Evolutionary conservation across 2,888 invertebrate species (phyloP).

Genomic region (Schizaphis graminum): DNA sequence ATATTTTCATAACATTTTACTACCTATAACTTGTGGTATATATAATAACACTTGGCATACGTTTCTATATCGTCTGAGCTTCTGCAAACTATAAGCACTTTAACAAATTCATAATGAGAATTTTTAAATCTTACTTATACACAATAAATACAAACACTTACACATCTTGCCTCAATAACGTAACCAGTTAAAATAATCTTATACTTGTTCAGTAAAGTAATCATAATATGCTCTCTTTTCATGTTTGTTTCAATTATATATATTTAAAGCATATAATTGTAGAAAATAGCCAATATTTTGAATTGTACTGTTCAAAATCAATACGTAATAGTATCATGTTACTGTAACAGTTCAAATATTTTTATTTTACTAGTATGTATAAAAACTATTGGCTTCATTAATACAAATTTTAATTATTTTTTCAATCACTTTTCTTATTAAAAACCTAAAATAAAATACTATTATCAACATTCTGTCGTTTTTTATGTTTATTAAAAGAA

Average conservation of each 20-base stretch:
- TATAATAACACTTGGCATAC: background rate
- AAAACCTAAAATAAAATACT: background rate
- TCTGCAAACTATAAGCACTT: background rate
- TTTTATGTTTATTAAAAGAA: background rate
- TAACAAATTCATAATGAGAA: background rate
- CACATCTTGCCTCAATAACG: background rate
- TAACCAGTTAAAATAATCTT: background rate
- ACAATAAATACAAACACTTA: background rate
- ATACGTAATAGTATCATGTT: background rate
- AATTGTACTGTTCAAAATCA: background rate
- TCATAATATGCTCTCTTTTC: background rate
- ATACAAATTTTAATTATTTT: background rate
- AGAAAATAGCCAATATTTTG: background rate
- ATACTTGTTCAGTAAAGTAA: background rate
- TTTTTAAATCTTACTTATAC: background rate
- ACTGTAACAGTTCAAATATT: background rate
- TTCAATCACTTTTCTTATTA: background rate
- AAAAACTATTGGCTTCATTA: background rate
- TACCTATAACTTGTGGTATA: background rate
- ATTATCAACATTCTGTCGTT: background rate
- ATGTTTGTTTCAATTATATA: background rate
- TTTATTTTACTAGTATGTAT: background rate
- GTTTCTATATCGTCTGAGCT: background rate
- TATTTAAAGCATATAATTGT: background rate
- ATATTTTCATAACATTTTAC: background rate